Evolutionary conservation across 2,888 invertebrate species (phyloP).

Genomic region (Lymantria dispar): DNA sequence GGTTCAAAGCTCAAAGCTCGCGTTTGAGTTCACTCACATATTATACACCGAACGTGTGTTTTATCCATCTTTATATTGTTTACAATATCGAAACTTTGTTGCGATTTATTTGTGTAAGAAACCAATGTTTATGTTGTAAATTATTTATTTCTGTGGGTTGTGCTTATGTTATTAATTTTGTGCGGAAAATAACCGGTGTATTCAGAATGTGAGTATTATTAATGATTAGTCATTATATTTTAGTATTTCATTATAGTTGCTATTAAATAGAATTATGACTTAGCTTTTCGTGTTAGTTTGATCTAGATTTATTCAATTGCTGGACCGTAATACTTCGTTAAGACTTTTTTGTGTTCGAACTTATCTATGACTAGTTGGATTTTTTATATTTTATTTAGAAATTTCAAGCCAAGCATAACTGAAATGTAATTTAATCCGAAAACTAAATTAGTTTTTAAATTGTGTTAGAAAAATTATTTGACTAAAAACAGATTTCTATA

Average conservation of each 20-base stretch:
- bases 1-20: constrained; percentile 49
- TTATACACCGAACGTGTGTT: constrained; percentile 25
- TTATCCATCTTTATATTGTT: constrained; percentile 32
- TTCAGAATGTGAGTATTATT: constrained; percentile 40
- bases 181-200: constrained; percentile 34
- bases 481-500: too few relatives aligned
- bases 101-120: constrained; percentile 55
- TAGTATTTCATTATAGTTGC: constrained; percentile 1
- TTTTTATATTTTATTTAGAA: too few relatives aligned
- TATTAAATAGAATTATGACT: too few relatives aligned
- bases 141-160: constrained; percentile 30
- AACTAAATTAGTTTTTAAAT: too few relatives aligned
- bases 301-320: too few relatives aligned
- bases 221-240: constrained; percentile 5
- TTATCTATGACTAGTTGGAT: too few relatives aligned
- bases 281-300: too few relatives aligned
- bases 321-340: too few relatives aligned
- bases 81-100: constrained; percentile 58
- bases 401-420: too few relatives aligned
- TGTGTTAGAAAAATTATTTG: too few relatives aligned
- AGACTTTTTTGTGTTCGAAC: too few relatives aligned
- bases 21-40: constrained; percentile 37
- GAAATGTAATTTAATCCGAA: too few relatives aligned
- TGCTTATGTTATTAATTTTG: constrained; percentile 38
- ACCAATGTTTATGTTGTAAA: constrained; percentile 39